These are phyloP conservation scores for Seira sanloemensis DNA, from an alignment of 2,888 invertebrate genomes.

Conservation along the genomic window DNA sequence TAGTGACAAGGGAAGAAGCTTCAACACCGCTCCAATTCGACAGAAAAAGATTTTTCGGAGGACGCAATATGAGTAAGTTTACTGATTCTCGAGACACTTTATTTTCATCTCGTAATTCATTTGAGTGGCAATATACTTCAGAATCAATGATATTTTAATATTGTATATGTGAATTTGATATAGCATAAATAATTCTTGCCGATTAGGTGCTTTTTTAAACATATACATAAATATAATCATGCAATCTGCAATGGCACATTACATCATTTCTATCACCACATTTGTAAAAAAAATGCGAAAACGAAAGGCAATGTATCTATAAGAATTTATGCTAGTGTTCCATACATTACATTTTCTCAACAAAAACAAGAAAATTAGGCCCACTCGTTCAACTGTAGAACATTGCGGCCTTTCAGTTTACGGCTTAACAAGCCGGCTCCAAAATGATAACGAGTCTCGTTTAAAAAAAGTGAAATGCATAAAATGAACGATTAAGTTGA, in stretches of 20 bases:
- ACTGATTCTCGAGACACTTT: neutral
- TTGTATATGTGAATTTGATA: neutral
- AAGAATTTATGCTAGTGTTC: no score
- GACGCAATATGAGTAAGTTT: neutral
- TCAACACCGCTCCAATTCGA: no score
- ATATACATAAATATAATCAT: no score
- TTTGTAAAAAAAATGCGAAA: no score
- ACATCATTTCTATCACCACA: no score
- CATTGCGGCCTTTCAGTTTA: neutral
- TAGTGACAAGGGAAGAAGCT: no score
- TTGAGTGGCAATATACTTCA: neutral
- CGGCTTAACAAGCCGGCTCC: neutral
- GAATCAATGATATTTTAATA: neutral
- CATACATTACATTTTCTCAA: no score
- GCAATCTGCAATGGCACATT: no score
- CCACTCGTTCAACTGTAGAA: neutral
- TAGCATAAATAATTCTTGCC: neutral
- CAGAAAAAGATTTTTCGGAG: no score
- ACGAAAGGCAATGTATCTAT: no score
- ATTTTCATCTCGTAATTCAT: neutral
- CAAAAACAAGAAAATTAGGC: neutral
- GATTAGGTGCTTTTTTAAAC: no score
- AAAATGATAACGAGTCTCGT: neutral
- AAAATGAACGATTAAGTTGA: neutral
- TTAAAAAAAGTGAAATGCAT: neutral